These are phyloP conservation scores for Cherax destructor DNA, from an alignment of 1,140 invertebrate genomes.

Conservation along the genomic window DNA sequence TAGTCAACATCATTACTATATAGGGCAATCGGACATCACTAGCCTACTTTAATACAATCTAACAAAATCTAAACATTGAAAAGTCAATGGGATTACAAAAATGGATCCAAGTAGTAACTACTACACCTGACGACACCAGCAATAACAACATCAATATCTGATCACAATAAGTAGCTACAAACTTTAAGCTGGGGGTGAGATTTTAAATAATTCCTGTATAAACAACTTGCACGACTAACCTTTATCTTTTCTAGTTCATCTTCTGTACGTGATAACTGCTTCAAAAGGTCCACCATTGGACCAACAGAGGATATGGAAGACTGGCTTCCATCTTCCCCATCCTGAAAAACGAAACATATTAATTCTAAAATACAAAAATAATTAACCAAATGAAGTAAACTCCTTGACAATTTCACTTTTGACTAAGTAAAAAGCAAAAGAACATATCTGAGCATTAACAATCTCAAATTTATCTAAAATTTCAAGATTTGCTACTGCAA, in stretches of 20 bases:
- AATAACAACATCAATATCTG: slow-evolving; percentile 8
- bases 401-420: too few species aligned
- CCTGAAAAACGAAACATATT: slow-evolving; percentile 1
- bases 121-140: not conserved
- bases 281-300: slow-evolving; percentile 53
- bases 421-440: too few species aligned
- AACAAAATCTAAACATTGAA: not conserved
- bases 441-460: too few species aligned
- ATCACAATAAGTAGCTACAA: not conserved
- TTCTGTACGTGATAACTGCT: slow-evolving; percentile 53
- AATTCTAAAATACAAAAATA: not conserved
- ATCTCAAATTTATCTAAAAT: too few species aligned
- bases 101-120: not conserved
- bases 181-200: not conserved
- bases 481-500: too few species aligned
- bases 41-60: not conserved
- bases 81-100: not conserved
- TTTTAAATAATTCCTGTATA: not conserved
- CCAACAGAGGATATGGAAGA: slow-evolving; percentile 24
- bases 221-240: not conserved
- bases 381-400: too few species aligned
- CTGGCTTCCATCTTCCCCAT: slow-evolving; percentile 20
- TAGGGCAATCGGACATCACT: not conserved
- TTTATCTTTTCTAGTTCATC: slow-evolving; percentile 63
- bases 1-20: not conserved